Percentiles rank a stretch among this genome's conserved stretches.
Evolutionary conservation across 2,888 invertebrate species (phyloP).

Genomic region (Physocephala rufipes): DNA sequence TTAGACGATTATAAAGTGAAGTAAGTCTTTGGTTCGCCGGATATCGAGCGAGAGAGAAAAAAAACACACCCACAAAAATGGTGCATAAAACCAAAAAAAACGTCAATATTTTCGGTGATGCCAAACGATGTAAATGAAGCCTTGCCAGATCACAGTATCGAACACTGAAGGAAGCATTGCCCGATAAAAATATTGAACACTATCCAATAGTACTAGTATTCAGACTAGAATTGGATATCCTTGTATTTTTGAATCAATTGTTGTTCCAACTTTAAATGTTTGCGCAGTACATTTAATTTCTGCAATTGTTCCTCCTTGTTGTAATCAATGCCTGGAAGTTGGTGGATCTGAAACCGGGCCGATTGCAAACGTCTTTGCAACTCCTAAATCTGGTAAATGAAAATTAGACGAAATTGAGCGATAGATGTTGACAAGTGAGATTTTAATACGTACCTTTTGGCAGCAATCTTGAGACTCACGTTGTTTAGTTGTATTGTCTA

Average conservation of each 20-base stretch:
- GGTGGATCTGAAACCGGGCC: conserved; percentile 80
- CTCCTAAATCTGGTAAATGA: conserved; percentile 71
- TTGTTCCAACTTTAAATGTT: conserved; percentile 85
- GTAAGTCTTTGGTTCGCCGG: no score
- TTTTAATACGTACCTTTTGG: conserved; percentile 73
- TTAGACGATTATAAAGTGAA: no score
- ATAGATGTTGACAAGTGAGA: conserved; percentile 1
- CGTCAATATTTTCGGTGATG: no score
- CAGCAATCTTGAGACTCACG: conserved; percentile 88
- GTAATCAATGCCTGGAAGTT: conserved; percentile 77
- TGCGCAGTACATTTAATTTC: conserved; percentile 85
- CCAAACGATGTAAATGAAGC: no score
- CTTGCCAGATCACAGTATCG: no score
- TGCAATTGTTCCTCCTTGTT: conserved; percentile 92
- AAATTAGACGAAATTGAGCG: no score
- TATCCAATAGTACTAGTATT: no score
- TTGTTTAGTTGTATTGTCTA: conserved; percentile 84
- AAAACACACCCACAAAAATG: no score
- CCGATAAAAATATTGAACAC: no score
- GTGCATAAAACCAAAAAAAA: no score
- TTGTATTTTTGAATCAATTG: conserved; percentile 90
- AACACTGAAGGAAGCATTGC: no score
- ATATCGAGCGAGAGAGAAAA: no score
- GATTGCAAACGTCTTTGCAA: conserved; percentile 88
- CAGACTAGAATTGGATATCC: conserved; percentile 80